Evolutionary conservation across 2,797 vertebrate species (phyloP).

Genomic region (Spinus pinus): DNA sequence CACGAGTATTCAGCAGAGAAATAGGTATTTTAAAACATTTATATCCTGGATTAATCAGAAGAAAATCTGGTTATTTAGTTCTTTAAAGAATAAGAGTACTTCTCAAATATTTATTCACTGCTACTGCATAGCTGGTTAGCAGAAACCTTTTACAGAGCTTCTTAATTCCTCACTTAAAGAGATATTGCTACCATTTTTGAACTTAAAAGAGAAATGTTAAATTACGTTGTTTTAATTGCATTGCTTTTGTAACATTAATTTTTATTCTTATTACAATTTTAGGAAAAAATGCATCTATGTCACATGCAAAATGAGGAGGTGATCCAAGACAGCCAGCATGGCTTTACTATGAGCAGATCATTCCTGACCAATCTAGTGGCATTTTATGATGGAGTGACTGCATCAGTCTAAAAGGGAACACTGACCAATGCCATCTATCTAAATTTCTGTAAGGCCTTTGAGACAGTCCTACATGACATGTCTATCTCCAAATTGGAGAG

Average conservation of each 20-base stretch:
- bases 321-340: accelerated
- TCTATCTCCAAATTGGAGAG: neutral
- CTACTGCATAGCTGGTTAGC: neutral
- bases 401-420: neutral
- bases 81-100: neutral
- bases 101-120: neutral
- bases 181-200: neutral
- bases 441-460: neutral
- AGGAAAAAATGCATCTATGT: neutral
- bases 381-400: neutral
- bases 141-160: neutral
- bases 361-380: no score
- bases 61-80: neutral
- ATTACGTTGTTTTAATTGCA: neutral
- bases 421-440: neutral
- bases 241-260: neutral
- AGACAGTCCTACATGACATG: neutral
- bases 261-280: neutral
- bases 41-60: neutral
- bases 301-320: neutral
- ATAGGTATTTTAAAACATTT: neutral
- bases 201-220: neutral
- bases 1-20: neutral
- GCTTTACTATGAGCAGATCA: neutral
- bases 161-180: neutral